These are phyloP conservation scores for Troides oblongomaculatus DNA, from an alignment of 2,888 invertebrate species.

Conservation along the genomic window DNA sequence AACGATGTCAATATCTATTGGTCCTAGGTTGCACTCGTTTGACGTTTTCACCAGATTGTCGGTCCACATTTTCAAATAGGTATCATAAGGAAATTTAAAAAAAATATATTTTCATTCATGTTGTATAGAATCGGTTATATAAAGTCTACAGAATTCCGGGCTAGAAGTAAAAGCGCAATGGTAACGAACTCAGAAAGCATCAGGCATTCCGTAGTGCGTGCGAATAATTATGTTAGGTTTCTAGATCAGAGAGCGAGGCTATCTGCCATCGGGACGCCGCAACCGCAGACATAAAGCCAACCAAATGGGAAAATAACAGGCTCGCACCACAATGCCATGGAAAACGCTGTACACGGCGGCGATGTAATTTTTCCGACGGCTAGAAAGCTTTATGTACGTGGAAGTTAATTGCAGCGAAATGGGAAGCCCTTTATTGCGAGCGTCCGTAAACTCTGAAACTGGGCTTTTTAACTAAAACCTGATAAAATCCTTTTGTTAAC, in stretches of 20 bases:
- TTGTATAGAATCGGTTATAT: no score
- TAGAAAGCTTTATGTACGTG: constrained; percentile 61
- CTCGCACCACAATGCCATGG: constrained; percentile 72
- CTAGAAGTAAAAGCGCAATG: constrained; percentile 14
- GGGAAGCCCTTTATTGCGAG: constrained; percentile 44
- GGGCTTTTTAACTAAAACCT: constrained; percentile 7
- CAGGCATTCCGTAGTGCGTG: constrained; percentile 59
- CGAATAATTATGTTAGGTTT: constrained; percentile 74
- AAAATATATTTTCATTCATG: no score
- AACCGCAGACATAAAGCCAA: constrained; percentile 64
- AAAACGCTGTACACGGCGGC: constrained; percentile 56
- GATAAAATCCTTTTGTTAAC: background rate
- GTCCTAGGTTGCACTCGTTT: no score
- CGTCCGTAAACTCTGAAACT: background rate
- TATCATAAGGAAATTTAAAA: no score
- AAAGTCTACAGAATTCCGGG: background rate
- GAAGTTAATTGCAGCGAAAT: constrained; percentile 35
- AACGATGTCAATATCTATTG: no score
- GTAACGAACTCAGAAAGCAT: constrained; percentile 20
- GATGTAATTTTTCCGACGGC: constrained; percentile 62
- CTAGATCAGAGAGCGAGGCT: constrained; percentile 67
- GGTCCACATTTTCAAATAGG: no score
- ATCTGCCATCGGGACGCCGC: constrained; percentile 67
- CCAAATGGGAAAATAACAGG: constrained; percentile 79
- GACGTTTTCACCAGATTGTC: no score